phyloP scores from a whole-genome alignment of 2,113 vertebrate species.

The Stigmatopora nigra region DNA sequence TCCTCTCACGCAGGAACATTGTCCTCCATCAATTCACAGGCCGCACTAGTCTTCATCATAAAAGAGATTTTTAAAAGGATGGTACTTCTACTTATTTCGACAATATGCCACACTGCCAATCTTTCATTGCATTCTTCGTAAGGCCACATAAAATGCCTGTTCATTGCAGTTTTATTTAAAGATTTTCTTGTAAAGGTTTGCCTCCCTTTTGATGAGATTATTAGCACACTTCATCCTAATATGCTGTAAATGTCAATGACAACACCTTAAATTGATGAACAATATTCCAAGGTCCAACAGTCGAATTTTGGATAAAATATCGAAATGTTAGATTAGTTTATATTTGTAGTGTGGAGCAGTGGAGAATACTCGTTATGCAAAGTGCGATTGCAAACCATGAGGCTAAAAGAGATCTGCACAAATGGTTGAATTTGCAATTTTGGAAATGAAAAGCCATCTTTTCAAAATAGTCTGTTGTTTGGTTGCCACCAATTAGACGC shows the following conservation, averaged over 20 bases:
- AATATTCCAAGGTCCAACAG: background rate
- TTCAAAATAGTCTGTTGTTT: too few relatives aligned
- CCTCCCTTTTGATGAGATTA: background rate
- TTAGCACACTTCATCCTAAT: background rate
- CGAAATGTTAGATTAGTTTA: too few relatives aligned
- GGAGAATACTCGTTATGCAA: too few relatives aligned
- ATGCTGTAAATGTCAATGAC: background rate
- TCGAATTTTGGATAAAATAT: background rate
- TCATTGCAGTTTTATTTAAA: background rate
- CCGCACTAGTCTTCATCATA: constrained; percentile 65
- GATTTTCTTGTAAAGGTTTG: background rate
- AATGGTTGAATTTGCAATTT: too few relatives aligned
- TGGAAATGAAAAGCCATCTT: too few relatives aligned
- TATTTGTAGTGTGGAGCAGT: too few relatives aligned
- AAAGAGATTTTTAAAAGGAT: constrained; percentile 47
- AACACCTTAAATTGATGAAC: background rate
- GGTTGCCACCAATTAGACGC: background rate
- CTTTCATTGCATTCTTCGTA: background rate
- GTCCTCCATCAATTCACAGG: constrained; percentile 58
- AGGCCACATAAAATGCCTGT: background rate
- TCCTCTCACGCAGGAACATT: constrained; percentile 53
- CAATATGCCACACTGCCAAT: background rate
- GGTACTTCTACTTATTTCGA: constrained; percentile 29
- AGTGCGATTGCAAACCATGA: too few relatives aligned
- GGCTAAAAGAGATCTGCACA: too few relatives aligned